Evolutionary conservation across 2,888 invertebrate genomes (phyloP), one percentile per base, ranked within the genome.

Genomic region (Tetheella fluctuosa): DNA sequence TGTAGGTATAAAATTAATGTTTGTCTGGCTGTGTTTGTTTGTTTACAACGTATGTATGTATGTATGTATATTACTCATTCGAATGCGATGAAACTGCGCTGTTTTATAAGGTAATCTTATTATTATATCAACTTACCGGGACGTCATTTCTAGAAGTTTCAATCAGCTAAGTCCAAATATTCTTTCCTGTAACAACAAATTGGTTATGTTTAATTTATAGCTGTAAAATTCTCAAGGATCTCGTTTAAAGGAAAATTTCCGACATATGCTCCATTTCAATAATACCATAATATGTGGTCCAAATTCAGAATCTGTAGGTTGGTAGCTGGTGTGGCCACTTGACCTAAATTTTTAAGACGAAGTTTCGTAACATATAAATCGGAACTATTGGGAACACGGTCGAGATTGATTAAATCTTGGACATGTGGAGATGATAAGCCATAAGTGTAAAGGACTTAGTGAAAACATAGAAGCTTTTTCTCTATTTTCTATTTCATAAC

Each of bases 141-240:
- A 89, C 65, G 89, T 90, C 90, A 90, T 90, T 62, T 55, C 20
- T 57, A 74, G 75, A 58, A 58, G 58, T 68, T 59, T 65, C 62
- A 62, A 70, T 76, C 70, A 71, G 63, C 67, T 77, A 68, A 76
- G 70, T 65, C 73, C 73, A 64, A 68, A 68, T 62, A 65, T 64
- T 68, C 68, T 65, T 61, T 69, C 79, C 89, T 89, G 84, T 63
- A 87, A 89, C 76, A 84, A 86, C 68, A 59, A 34, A 23, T 13
- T 37, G 2, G 8, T 8, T 23, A 15, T 6, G 12, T 5, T 34
- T 37, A 55, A 13, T 25, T n/a, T 23, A 42, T 17, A 17, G 7
- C 28, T 28, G 30, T n/a, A 25, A n/a, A 25, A 23, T 8, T 15
- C 13, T 53, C 53, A 5, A n/a, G 53, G n/a, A 10, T 13, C 30